Evolutionary conservation across 2,888 invertebrate species (phyloP), one percentile per base, ranked within the genome.

Genomic region (Desoria tigrina): DNA sequence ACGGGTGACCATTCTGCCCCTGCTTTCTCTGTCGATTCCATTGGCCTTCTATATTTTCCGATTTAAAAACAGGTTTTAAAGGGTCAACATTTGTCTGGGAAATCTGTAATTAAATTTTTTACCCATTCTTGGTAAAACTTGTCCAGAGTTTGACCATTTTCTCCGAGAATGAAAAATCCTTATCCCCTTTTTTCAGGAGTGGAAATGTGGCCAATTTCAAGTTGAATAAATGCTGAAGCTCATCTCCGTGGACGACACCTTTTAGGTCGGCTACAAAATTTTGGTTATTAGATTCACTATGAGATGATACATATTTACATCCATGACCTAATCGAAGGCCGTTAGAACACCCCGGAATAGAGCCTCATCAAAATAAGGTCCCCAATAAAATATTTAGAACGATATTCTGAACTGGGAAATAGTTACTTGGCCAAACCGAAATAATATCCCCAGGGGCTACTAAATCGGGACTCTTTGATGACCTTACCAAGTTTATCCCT

Each of bases 221-320:
- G 45, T 67, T 66, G 42, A 72, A 72, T 2, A 72, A 50, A 32
- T 61, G 61, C 3, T 69, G 72, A 0, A 69, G 45, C 45, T 72
- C 72, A 37, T 69, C 69, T 16, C 57, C 56, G 27, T 72, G 72
- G 1, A 66, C 65, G 1, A 63, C 69, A 1, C 69, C 69, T 11
- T 55, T 54, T 60, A 68, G 18, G 14, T 59, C 64, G 53, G n/a
- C n/a, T n/a, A n/a, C n/a, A n/a, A n/a, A n/a, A n/a, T n/a, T n/a
- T n/a, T n/a, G n/a, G n/a, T n/a, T n/a, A n/a, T n/a, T n/a, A 28
- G 32, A 32, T 18, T n/a, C 14, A 23, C 26, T 9, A 26, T 16
- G 21, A 14, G 54, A 6, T 6, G 7, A 16, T 23, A n/a, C n/a
- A n/a, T n/a, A n/a, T n/a, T n/a, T n/a, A n/a, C n/a, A n/a, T n/a